Evolutionary conservation across 35 echinoderm and acorn worm species (phyloP), one percentile per base, ranked within the genome.

Genomic region (Antedon bifida): DNA sequence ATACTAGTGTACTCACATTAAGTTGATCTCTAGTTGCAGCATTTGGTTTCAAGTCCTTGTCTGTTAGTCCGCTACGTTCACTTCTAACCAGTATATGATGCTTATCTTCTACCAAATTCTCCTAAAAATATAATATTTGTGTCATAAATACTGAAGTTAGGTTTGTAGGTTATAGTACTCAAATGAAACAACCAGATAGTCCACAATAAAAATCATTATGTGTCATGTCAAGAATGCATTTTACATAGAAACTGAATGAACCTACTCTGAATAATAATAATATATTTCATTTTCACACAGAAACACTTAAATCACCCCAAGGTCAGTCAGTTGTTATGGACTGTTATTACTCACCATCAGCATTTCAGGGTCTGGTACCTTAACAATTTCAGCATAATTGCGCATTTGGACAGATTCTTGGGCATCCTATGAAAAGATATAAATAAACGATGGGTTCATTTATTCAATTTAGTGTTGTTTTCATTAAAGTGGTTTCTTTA

Each of bases 1-100:
- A n/a, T n/a, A n/a, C n/a, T n/a, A n/a, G n/a, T n/a, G 35, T 26
- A 92, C 94, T 99, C 46, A 99, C 95, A 92, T 92, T 99, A 30
- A 99, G 88, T 73, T 99, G 95, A 64, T 99, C 95, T 81, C 95
- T 88, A 33, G 90, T 99, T 73, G 91, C 73, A 36, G 91, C 95
- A 91, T 99, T 99, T 30, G 95, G 90, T 82, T 99, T 99, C 36
- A 99, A 85, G 81, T 99, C 95, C 86, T 81, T 87, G 74, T 99
- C 95, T 34, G 95, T 85, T 8, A 99, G 78, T 19, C 95, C 91
- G 86, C 95, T 99, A n/a, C 95, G 82, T 77, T 92, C 95, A 92
- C 95, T 99, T 88, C 95, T 87, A 3, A 88, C 95, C 19, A 99
- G 74, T 3, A 88, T 99, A 74, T 99, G 95, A 39, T 99, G 95